Evolutionary conservation across 2,797 vertebrate species (phyloP).

Genomic region (Cirrhinus molitorella): DNA sequence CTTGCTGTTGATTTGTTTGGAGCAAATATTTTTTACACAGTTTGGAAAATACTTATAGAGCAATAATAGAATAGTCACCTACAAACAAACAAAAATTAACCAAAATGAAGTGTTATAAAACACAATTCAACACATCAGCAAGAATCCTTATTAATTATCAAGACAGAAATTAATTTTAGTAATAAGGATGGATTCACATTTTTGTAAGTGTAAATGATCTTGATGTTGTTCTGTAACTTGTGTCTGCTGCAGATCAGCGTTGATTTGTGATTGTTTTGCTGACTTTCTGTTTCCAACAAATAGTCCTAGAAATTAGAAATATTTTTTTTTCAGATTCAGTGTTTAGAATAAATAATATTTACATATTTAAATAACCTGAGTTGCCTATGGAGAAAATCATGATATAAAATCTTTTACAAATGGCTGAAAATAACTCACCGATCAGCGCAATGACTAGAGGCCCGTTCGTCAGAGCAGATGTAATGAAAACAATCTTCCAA

Average conservation of each 20-base stretch:
- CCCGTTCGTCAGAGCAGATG: neutral
- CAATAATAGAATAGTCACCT: neutral
- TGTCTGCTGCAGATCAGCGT: neutral
- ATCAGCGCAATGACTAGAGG: neutral
- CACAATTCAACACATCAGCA: neutral
- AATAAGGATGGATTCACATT: too few relatives aligned
- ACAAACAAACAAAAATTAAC: neutral
- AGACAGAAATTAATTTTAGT: too few relatives aligned
- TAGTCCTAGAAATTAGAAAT: neutral
- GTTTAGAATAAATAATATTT: neutral
- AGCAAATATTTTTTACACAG: neutral
- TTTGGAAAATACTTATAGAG: constrained; percentile 12
- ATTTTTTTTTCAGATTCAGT: neutral
- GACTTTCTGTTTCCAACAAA: neutral
- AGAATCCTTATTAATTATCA: neutral
- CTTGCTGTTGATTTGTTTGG: neutral
- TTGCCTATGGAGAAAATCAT: neutral
- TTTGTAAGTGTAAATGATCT: too few relatives aligned
- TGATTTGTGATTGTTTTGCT: neutral
- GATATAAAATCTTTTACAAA: neutral
- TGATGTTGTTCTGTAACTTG: neutral
- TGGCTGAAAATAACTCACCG: neutral
- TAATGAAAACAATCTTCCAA: neutral
- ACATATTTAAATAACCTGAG: neutral
- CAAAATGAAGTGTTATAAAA: neutral